phyloP scores from a whole-genome alignment of 2,113 vertebrate genomes.

The Plectropomus leopardus region DNA sequence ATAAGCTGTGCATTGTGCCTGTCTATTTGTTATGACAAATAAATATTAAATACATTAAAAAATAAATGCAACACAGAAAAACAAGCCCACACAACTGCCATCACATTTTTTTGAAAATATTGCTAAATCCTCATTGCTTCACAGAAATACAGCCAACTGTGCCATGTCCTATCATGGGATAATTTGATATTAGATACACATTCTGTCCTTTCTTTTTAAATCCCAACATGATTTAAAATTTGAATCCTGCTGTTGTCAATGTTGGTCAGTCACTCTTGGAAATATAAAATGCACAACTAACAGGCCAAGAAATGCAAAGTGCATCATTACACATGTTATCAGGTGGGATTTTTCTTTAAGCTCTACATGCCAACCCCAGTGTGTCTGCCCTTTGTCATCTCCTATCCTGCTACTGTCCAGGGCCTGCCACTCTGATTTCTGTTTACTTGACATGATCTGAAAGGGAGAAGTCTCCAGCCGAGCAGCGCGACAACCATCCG shows the following conservation, averaged over 20 bases:
- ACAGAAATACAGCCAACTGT: neutral
- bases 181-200: neutral
- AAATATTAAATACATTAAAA: no score
- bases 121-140: neutral
- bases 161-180: neutral
- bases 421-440: conserved; percentile 44
- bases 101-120: neutral
- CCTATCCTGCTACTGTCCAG: conserved; percentile 29
- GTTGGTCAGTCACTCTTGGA: neutral
- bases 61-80: no score
- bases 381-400: conserved; percentile 26
- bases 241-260: neutral
- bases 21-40: no score
- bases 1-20: no score
- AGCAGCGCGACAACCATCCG: neutral
- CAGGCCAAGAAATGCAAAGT: conserved; percentile 34
- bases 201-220: neutral
- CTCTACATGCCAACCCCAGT: conserved; percentile 15
- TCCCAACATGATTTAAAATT: neutral
- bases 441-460: conserved; percentile 42
- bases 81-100: neutral
- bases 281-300: neutral
- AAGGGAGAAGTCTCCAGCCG: conserved; percentile 22
- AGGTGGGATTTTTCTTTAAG: conserved; percentile 34
- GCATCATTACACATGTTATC: conserved; percentile 31